Conservation (phyloP, 2,113 vertebrate species). For the Phoxinus phoxinus region DNA sequence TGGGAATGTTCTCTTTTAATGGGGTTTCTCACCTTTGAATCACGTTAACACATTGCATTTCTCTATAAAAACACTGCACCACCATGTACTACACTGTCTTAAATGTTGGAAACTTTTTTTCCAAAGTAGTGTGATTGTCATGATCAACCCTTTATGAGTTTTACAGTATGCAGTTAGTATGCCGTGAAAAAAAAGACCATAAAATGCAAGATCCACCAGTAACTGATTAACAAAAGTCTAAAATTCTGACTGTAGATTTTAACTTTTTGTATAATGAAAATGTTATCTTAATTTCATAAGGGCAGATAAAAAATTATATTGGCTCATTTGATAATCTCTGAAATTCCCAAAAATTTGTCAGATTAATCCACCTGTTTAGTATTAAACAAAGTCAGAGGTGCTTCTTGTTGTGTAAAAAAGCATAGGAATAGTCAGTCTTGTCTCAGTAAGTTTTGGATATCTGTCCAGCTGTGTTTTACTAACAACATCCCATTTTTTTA, state of each 20-base stretch:
- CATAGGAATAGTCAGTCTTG: not conserved
- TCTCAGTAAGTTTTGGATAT: not conserved
- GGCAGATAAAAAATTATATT: not conserved
- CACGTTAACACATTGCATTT: constrained; percentile 42
- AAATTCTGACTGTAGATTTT: too few relatives aligned
- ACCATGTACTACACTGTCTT: not conserved
- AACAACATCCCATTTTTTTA: constrained; percentile 31
- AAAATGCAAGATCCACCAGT: too few relatives aligned
- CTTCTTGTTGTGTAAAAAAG: not conserved
- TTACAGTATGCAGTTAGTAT: too few relatives aligned
- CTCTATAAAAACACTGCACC: not conserved
- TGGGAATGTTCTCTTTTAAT: constrained; percentile 58
- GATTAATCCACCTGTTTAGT: not conserved
- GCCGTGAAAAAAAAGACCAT: too few relatives aligned
- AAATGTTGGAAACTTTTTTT: constrained; percentile 1
- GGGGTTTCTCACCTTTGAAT: constrained; percentile 60
- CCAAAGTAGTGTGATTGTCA: not conserved
- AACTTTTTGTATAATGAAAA: too few relatives aligned
- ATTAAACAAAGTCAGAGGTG: not conserved
- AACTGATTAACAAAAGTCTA: too few relatives aligned
- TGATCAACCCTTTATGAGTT: too few relatives aligned
- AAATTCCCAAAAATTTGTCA: not conserved
- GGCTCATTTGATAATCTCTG: not conserved
- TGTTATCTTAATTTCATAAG: too few relatives aligned
- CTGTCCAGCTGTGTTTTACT: not conserved